Percentiles rank a stretch among this genome's conserved stretches.
Evolutionary conservation across 2,797 vertebrate genomes (phyloP).

Genomic region (Paramormyrops hopkinsi): DNA sequence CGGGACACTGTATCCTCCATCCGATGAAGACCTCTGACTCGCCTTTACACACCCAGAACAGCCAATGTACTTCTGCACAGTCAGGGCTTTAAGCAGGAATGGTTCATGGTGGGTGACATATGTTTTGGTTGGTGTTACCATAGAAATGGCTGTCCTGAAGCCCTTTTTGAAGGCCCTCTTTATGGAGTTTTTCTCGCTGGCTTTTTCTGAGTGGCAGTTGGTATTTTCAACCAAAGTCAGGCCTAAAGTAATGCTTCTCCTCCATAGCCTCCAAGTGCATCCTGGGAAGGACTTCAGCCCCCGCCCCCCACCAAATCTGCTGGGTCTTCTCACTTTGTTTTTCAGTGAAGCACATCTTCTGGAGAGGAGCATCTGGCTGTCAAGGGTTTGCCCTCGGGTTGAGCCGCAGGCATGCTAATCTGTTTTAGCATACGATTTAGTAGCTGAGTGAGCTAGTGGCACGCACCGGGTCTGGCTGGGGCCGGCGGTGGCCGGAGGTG

Average conservation of each 20-base stretch:
- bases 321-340: neutral
- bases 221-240: neutral
- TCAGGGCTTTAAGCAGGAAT: neutral
- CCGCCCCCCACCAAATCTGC: neutral
- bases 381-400: neutral
- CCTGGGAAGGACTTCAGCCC: neutral
- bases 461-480: neutral
- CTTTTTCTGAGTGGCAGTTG: neutral
- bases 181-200: neutral
- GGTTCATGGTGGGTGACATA: neutral
- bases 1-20: neutral
- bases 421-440: neutral
- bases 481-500: neutral
- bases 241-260: neutral
- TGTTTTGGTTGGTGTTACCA: neutral
- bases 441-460: neutral
- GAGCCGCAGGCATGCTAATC: neutral
- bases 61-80: neutral
- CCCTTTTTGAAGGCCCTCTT: neutral
- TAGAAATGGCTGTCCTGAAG: neutral
- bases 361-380: neutral
- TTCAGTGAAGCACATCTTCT: neutral
- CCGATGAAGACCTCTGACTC: neutral
- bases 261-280: neutral
- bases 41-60: neutral